These are phyloP conservation scores for Drosophila asahinai DNA, from an alignment of 1,140 invertebrate species.

Conservation along the genomic window DNA sequence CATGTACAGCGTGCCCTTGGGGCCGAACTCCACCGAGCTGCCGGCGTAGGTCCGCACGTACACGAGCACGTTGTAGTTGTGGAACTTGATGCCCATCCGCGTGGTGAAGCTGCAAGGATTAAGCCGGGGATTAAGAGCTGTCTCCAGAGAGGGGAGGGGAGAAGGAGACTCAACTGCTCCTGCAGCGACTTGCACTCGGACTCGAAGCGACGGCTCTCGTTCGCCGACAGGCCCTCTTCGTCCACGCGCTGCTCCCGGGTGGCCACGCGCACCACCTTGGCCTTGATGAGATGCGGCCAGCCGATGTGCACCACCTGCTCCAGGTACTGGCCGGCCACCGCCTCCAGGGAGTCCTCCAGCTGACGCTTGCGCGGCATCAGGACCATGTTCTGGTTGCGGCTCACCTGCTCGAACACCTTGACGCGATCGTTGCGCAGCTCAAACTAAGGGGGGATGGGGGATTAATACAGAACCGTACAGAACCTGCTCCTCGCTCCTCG, in stretches of 20 bases:
- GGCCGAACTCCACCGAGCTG: slow-evolving; percentile 87
- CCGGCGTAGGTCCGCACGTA: slow-evolving; percentile 91
- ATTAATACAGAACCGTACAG: no score
- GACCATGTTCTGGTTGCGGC: slow-evolving; percentile 93
- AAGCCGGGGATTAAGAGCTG: background rate
- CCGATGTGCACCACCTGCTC: slow-evolving; percentile 91
- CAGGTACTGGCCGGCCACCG: slow-evolving; percentile 88
- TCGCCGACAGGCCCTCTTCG: slow-evolving; percentile 35
- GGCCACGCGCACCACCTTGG: slow-evolving; percentile 83
- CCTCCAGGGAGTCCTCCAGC: slow-evolving; percentile 80
- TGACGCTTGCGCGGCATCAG: slow-evolving; percentile 86
- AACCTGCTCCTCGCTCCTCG: no score
- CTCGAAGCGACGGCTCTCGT: slow-evolving; percentile 63
- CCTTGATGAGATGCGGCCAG: slow-evolving; percentile 96
- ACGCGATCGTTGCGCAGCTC: slow-evolving; percentile 90
- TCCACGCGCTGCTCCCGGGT: slow-evolving; percentile 46
- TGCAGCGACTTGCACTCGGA: slow-evolving; percentile 59
- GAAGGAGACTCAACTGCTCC: slow-evolving; percentile 74
- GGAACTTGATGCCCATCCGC: slow-evolving; percentile 91
- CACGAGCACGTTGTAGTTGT: slow-evolving; percentile 89
- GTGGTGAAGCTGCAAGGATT: slow-evolving; percentile 86
- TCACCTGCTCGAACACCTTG: slow-evolving; percentile 94
- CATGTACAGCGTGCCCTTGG: slow-evolving; percentile 82
- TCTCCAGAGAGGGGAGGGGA: no score
- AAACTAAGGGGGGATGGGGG: slow-evolving; percentile 81